Percentiles rank a stretch among this genome's conserved stretches.
Evolutionary conservation across 2,797 vertebrate genomes (phyloP).

Genomic region (Ambastaia sidthimunki): DNA sequence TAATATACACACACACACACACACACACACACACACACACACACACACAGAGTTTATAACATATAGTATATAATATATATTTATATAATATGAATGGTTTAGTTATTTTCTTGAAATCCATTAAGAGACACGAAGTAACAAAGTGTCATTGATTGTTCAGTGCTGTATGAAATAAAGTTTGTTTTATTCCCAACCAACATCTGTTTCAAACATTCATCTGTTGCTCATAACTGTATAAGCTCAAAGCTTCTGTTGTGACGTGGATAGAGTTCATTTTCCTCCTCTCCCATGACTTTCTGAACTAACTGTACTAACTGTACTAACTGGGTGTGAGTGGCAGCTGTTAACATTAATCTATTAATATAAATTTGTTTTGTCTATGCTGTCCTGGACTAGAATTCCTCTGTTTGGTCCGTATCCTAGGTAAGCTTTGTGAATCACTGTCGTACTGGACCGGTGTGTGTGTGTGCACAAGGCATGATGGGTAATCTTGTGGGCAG

Average conservation of each 20-base stretch:
- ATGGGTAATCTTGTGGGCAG: constrained; percentile 12
- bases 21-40: too few relatives aligned
- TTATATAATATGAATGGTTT: too few relatives aligned
- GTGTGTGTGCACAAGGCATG: constrained; percentile 25
- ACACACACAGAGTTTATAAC: too few relatives aligned
- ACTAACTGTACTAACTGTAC: constrained; percentile 56
- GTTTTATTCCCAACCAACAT: too few relatives aligned
- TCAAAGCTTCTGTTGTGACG: neutral
- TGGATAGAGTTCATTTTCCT: neutral
- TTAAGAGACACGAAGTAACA: too few relatives aligned
- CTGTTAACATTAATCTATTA: constrained; percentile 78
- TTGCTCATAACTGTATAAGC: too few relatives aligned
- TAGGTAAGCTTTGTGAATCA: constrained; percentile 93
- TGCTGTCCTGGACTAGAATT: constrained; percentile 99
- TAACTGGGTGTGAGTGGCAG: constrained; percentile 59
- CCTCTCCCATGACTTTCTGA: neutral
- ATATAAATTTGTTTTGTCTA: constrained; percentile 96
- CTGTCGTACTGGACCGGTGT: constrained; percentile 65
- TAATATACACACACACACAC: too few relatives aligned
- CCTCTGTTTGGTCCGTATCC: constrained; percentile 99
- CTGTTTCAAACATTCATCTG: too few relatives aligned
- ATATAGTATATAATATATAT: too few relatives aligned
- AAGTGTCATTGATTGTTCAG: too few relatives aligned
- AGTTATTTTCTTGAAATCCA: too few relatives aligned
- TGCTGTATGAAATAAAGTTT: too few relatives aligned